Evolutionary conservation across 1,140 invertebrate species (phyloP).

Genomic region (Hyles euphorbiae): DNA sequence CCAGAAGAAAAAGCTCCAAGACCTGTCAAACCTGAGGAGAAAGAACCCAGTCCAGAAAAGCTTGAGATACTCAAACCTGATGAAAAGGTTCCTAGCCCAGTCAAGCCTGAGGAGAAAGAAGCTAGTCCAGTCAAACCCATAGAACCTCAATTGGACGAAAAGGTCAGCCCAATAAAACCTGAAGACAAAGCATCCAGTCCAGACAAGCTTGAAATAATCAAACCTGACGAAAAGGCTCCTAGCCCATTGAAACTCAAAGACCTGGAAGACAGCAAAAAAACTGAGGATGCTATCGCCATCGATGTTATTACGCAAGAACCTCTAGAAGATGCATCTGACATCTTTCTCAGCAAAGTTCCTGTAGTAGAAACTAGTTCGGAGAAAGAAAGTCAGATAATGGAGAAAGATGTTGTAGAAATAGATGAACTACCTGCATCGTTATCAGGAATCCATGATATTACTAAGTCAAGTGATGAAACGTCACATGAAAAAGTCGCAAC

Average conservation of each 20-base stretch:
- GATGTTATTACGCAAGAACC: conserved; percentile 22
- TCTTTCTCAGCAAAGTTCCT: conserved; percentile 50
- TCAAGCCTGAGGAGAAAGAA: background rate
- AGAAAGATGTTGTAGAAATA: background rate
- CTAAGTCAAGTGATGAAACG: background rate
- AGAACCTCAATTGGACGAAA: background rate
- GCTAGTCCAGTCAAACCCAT: too few relatives aligned
- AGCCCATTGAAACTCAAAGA: conserved; percentile 1
- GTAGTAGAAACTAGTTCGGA: conserved; percentile 46
- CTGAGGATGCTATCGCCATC: conserved; percentile 32
- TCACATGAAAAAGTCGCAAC: conserved; percentile 4
- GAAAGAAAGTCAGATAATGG: conserved; percentile 23
- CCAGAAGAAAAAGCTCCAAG: background rate
- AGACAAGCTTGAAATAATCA: background rate
- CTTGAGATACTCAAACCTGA: background rate
- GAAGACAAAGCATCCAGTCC: background rate
- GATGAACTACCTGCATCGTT: background rate
- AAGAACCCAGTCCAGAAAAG: background rate
- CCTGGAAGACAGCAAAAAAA: conserved; percentile 1
- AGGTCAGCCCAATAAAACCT: background rate
- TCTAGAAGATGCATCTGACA: conserved; percentile 20
- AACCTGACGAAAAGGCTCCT: background rate
- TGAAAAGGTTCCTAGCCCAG: background rate
- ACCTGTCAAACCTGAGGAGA: background rate
- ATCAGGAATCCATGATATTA: background rate